Conservation (phyloP, 2,888 invertebrate genomes). For the Liopterus haemorrhoidalis region DNA sequence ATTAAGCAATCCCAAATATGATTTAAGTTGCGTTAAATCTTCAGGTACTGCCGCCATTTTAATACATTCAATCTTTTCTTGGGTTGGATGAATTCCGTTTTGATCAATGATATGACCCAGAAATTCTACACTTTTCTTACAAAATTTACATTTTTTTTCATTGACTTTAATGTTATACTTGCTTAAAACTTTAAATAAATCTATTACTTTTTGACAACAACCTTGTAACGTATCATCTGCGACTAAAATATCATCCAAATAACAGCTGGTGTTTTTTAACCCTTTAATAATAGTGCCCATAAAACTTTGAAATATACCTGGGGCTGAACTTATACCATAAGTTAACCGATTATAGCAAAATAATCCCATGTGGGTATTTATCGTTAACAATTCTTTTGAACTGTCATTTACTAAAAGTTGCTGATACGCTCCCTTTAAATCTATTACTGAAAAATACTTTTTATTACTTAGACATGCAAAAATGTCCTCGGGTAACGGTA, state of each 20-base stretch:
- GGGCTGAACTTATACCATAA: slow-evolving; percentile 33
- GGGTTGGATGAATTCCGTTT: slow-evolving; percentile 12
- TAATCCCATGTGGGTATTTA: slow-evolving; percentile 35
- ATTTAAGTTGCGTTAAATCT: neutral
- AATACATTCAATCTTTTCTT: slow-evolving; percentile 6
- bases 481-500: slow-evolving; percentile 36
- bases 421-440: slow-evolving; percentile 35
- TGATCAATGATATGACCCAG: slow-evolving; percentile 29
- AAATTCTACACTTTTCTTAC: slow-evolving; percentile 28
- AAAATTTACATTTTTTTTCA: slow-evolving; percentile 31
- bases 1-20: no score
- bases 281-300: slow-evolving; percentile 28
- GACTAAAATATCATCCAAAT: slow-evolving; percentile 32
- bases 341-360: slow-evolving; percentile 33
- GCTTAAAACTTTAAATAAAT: slow-evolving; percentile 26
- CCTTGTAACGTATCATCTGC: slow-evolving; percentile 22
- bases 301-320: slow-evolving; percentile 32
- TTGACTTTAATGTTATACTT: slow-evolving; percentile 31
- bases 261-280: slow-evolving; percentile 24
- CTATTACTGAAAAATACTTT: slow-evolving; percentile 32
- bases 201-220: slow-evolving; percentile 22
- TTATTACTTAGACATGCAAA: slow-evolving; percentile 33
- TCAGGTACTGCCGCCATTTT: slow-evolving; percentile 4
- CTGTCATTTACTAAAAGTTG: slow-evolving; percentile 32
- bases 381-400: slow-evolving; percentile 32